Base-by-base conservation (phyloP, 2,888 invertebrate genomes). In the Polia nebulosa region DNA sequence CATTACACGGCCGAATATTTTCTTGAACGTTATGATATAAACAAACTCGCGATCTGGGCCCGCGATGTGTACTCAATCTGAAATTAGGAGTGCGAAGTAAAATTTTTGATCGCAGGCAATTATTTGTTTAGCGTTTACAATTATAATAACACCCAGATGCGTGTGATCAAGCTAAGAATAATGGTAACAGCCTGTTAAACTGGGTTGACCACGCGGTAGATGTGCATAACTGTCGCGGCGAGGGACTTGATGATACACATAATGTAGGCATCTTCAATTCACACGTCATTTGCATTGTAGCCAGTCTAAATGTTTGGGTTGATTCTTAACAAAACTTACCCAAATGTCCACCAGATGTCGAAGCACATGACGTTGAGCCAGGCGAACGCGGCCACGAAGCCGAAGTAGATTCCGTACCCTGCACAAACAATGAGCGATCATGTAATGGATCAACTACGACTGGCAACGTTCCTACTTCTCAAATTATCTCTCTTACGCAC, bases 341-440 rank as follows among this genome's bases (percentile, higher is more conserved):
- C 97, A 91, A 98, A 97, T 85, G 97, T 97, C 96, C 97, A 97
- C 97, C 97, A 98, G 91, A 98, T 97, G 96, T 98, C 98, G 94
- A 97, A 97, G 90, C 97, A 97, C 96, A 97, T 97, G 88, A 97
- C 96, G 93, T 97, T 97, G 87, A 97, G 96, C 98, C 98, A 98
- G 61, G 96, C 96, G 89, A 98, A 98, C 58, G 97, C 96, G 13
- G 97, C 96, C 87, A 97, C 96, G 87, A 97, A 97, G 68, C 96
- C 96, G 88, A 97, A 97, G 89, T 97, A 96, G 85, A 97, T 96
- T 58, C 96, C 93, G 89, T 97, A 97, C 72, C 97, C 98, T 97
- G 94, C 78, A 85, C 87, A 93, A 93, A 94, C 88, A 92, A 90
- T 86, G 78, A 84, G 72, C 80, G 73, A 77, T 84, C 63, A 82